Evolutionary conservation across 2,797 vertebrate species (phyloP).

Genomic region (Hippopotamyrus pictus): DNA sequence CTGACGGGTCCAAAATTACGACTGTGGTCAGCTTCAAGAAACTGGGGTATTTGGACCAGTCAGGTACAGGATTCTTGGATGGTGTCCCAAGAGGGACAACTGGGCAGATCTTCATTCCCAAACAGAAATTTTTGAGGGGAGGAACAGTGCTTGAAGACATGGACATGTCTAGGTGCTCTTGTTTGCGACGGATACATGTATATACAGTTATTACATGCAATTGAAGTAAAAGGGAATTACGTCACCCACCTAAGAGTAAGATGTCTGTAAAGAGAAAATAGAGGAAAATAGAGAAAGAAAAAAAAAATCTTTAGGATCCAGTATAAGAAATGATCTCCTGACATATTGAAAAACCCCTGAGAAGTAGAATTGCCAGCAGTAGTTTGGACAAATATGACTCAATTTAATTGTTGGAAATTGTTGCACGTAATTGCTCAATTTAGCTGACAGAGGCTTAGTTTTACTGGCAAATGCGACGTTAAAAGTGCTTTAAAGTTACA

Average conservation of each 20-base stretch:
- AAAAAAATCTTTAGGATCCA: background rate
- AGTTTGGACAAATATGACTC: slow-evolving; percentile 8
- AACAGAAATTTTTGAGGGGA: background rate
- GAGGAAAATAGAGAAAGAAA: background rate
- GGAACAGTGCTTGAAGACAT: background rate
- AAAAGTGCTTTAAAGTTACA: slow-evolving; percentile 11
- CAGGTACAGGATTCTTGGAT: background rate
- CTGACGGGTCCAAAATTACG: background rate
- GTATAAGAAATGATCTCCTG: slow-evolving; percentile 23
- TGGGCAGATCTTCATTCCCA: background rate
- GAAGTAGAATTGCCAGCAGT: slow-evolving; percentile 17
- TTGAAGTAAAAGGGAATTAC: background rate
- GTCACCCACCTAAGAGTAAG: background rate
- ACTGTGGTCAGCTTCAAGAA: background rate
- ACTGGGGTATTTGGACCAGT: background rate
- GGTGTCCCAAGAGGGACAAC: background rate
- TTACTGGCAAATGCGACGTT: background rate
- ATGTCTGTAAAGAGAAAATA: background rate
- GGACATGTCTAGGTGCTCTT: background rate
- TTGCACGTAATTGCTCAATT: slow-evolving; percentile 21
- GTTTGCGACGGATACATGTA: background rate
- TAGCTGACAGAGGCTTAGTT: slow-evolving; percentile 20
- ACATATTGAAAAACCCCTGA: slow-evolving; percentile 22
- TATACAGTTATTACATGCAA: background rate
- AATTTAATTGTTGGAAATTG: slow-evolving; percentile 26